Evolutionary conservation across 2,797 vertebrate genomes (phyloP), one percentile per base, ranked within the genome.

Genomic region (Melanotaenia trifasciata): DNA sequence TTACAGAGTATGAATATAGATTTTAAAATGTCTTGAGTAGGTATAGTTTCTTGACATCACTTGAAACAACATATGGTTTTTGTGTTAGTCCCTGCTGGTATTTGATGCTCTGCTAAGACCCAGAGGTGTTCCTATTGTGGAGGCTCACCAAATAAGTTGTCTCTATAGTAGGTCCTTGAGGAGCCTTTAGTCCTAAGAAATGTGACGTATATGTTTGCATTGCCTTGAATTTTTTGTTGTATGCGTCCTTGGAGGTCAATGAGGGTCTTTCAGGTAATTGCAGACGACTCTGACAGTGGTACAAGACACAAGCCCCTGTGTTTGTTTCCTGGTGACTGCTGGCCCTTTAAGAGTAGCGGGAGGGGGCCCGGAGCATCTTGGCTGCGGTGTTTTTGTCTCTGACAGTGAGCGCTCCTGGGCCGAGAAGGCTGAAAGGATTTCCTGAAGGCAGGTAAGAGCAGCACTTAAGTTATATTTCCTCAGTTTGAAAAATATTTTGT

Each of bases 301-400:
- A n/a, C 18, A 11, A 22, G 18, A 50, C 18, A 26, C 24, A n/a
- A 64, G 30, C 59, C 36, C 40, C 2, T 45, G 9, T 14, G 45
- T 24, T 14, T 4, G 40, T 30, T 30, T 57, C 66, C 62, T 70
- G 59, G 50, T 22, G 69, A 84, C 45, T 65, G 84, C 89, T 92
- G 93, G 82, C 92, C 92, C 94, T 95, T 95, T 95, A 95, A 95
- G 92, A 92, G 70, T 54, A 45, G 81, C 71, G 72, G 84, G 75
- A 71, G 86, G 54, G 50, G 74, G 77, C 67, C 78, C 63, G 50
- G 73, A 87, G 87, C 84, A 90, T 89, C 90, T 91, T 58, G 91
- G 90, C 87, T 93, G 95, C 94, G 72, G 93, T 95, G 94, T 95
- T 94, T 94, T 93, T 93, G 85, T 89, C 87, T 91, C 90, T 90